Evolutionary conservation across 1,140 invertebrate genomes (phyloP), one percentile per base, ranked within the genome.

Genomic region (Drosophila rufa): DNA sequence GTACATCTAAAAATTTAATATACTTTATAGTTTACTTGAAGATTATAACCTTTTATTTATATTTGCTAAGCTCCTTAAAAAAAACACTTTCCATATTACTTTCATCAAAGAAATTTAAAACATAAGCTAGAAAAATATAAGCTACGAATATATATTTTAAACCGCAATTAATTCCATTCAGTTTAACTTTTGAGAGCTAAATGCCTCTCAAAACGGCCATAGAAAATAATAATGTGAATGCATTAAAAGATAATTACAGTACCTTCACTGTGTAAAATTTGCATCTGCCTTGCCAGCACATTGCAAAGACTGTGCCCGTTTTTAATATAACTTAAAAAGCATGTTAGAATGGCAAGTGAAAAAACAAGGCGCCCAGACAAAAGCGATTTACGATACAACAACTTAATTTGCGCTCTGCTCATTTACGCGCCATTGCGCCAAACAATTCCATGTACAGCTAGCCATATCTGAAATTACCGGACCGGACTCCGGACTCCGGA

Each of bases 371-470:
- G 53, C 30, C 55, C 58, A 60, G 76, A 78, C 65, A 71, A 73
- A 64, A 82, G 38, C 65, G 56, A 83, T 86, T 70, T 68, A 57
- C 60, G 76, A 79, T 75, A 57, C 48, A 50, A 69, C 62, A 79
- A 71, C 79, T 76, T 73, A 75, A 85, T 80, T 80, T 77, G 38
- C 64, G 36, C 59, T 55, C 60, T 58, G 66, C 62, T 57, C 64
- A 80, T 80, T 82, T 75, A 82, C 75, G 82, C 61, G 69, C 68
- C 79, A 84, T 78, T 79, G 80, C 80, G 40, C 58, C 61, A 48
- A 56, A 60, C 65, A 78, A 78, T 78, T 33, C 38, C 75, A 70
- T 70, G 67, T 70, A 19, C 67, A 30, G 25, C 67, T 53, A 17
- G 62, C 67, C 68, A 40, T 69, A 71, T 74, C 68, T 51, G 30